These are phyloP conservation scores for Nephrotoma guestfalica DNA, from an alignment of 2,888 invertebrate species.

Conservation along the genomic window DNA sequence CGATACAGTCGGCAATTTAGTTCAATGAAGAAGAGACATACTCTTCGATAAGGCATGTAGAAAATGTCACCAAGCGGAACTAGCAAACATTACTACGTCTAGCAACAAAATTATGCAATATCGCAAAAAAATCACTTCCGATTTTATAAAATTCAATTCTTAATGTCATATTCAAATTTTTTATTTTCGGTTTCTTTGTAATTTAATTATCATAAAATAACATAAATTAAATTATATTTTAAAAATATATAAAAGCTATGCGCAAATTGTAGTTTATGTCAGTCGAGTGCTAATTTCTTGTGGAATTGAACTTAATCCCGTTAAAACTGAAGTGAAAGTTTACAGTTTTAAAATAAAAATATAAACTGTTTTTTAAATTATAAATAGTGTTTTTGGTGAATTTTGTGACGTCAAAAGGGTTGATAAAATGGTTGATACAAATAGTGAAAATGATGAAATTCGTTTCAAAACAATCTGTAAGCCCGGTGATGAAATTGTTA, in stretches of 20 bases:
- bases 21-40: too few species aligned
- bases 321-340: background rate
- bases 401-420: background rate
- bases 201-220: background rate
- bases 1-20: too few species aligned
- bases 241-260: background rate
- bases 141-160: too few species aligned
- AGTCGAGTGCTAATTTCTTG: background rate
- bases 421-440: background rate
- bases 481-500: constrained; percentile 38
- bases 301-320: background rate
- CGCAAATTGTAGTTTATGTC: background rate
- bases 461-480: background rate
- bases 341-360: too few species aligned
- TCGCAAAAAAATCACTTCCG: too few species aligned
- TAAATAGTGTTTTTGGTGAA: background rate
- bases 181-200: background rate
- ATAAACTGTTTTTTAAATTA: too few species aligned
- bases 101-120: too few species aligned
- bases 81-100: too few species aligned
- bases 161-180: background rate
- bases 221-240: background rate
- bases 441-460: background rate
- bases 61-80: too few species aligned
- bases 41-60: too few species aligned